Conservation (phyloP, 2,113 vertebrate genomes). For the Hippopotamus amphibius region DNA sequence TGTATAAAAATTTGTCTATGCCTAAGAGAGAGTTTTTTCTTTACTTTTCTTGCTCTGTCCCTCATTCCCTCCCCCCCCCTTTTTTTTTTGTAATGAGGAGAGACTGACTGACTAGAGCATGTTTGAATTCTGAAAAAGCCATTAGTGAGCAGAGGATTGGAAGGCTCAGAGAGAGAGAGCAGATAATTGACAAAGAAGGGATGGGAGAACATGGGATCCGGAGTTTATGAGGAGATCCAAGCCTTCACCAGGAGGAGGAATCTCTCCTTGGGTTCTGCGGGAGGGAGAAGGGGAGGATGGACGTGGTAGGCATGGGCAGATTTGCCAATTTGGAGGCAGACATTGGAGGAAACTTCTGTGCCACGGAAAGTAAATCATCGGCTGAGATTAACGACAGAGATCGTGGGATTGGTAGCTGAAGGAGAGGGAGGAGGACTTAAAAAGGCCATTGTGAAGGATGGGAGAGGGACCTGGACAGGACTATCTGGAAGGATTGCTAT, state of each 20-base stretch:
- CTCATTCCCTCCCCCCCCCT: neutral
- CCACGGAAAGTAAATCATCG: neutral
- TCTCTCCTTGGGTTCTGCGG: too few species aligned
- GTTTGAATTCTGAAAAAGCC: neutral
- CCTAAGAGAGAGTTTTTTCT: neutral
- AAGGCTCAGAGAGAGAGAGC: neutral
- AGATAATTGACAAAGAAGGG: neutral
- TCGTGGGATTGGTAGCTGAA: neutral
- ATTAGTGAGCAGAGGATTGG: neutral
- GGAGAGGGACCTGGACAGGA: neutral
- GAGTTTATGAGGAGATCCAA: fast-evolving
- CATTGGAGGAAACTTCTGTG: neutral
- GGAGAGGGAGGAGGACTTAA: neutral
- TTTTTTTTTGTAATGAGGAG: neutral
- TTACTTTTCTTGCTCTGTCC: neutral
- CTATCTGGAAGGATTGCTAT: neutral
- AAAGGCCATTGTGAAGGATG: neutral
- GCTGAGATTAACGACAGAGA: neutral
- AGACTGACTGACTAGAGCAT: neutral
- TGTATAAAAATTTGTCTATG: neutral
- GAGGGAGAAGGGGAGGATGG: neutral
- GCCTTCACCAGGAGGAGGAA: neutral
- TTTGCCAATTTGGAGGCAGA: neutral
- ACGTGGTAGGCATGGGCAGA: fast-evolving
- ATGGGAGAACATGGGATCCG: neutral